These are phyloP conservation scores for Syngnathus scovelli DNA, from an alignment of 2,113 vertebrate species.

Conservation along the genomic window DNA sequence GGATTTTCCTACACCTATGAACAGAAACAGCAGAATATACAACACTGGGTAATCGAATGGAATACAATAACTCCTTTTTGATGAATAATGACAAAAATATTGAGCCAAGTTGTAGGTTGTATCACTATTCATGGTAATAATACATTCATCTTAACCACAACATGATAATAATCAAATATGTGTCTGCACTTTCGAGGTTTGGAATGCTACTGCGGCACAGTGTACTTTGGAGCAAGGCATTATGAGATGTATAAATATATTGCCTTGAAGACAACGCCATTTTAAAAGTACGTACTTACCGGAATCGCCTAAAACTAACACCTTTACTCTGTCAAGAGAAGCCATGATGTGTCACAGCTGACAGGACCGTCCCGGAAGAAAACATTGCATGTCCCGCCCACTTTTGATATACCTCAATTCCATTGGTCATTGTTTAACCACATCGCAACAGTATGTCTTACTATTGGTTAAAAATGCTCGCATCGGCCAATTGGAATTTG, in stretches of 20 bases:
- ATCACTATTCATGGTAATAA: neutral
- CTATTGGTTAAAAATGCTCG: conserved; percentile 18
- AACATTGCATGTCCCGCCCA: conserved; percentile 14
- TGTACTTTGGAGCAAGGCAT: neutral
- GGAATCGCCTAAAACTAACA: conserved; percentile 92
- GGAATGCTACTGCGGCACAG: neutral
- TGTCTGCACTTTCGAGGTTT: neutral
- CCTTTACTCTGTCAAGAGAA: conserved; percentile 89
- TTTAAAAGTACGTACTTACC: conserved; percentile 69
- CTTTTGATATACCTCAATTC: neutral
- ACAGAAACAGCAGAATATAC: conserved; percentile 6
- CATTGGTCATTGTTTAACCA: conserved; percentile 23
- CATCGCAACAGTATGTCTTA: neutral
- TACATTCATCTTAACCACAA: neutral
- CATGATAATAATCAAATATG: neutral
- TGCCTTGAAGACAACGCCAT: neutral
- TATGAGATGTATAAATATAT: neutral
- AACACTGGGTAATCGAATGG: neutral
- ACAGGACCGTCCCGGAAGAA: conserved; percentile 38
- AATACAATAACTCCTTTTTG: neutral
- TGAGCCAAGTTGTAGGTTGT: neutral
- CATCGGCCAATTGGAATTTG: neutral
- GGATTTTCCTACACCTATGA: conserved; percentile 90
- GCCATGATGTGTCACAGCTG: conserved; percentile 74
- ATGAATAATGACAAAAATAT: neutral